Percentiles rank a stretch among this genome's conserved stretches.
These are phyloP conservation scores for Gallinago media DNA, from an alignment of 2,113 vertebrate genomes.

Conservation along the genomic window DNA sequence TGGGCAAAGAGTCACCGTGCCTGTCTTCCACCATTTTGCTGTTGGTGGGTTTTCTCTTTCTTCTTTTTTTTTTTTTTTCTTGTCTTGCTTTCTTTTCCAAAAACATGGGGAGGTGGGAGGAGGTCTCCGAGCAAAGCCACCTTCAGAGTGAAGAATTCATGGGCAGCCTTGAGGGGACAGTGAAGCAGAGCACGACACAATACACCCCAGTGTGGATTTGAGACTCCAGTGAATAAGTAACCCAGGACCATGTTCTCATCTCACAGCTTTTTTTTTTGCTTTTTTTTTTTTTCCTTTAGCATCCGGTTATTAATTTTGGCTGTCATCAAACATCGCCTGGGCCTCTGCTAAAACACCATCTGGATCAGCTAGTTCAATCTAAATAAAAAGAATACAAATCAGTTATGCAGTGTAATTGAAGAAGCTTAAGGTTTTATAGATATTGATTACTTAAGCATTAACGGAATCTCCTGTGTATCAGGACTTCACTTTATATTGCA, in stretches of 20 bases:
- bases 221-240: neutral
- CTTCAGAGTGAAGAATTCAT: neutral
- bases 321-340: constrained; percentile 21
- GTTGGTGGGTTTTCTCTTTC: neutral
- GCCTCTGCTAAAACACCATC: constrained; percentile 77
- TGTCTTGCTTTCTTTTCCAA: neutral
- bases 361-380: constrained; percentile 85
- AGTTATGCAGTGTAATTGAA: neutral
- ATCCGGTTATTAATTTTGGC: neutral
- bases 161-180: neutral
- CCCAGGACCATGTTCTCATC: neutral
- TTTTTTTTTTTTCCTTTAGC: neutral
- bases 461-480: neutral
- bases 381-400: neutral
- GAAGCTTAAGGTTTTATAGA: neutral
- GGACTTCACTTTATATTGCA: neutral
- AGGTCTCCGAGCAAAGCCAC: neutral
- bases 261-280: neutral
- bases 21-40: rapidly evolving
- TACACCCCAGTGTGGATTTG: neutral
- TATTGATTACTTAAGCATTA: neutral
- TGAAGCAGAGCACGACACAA: rapidly evolving
- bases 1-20: neutral
- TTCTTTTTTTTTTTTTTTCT: neutral
- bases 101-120: neutral